Conservation (phyloP, 1,140 invertebrate genomes). For the Bicyclus anynana region DNA sequence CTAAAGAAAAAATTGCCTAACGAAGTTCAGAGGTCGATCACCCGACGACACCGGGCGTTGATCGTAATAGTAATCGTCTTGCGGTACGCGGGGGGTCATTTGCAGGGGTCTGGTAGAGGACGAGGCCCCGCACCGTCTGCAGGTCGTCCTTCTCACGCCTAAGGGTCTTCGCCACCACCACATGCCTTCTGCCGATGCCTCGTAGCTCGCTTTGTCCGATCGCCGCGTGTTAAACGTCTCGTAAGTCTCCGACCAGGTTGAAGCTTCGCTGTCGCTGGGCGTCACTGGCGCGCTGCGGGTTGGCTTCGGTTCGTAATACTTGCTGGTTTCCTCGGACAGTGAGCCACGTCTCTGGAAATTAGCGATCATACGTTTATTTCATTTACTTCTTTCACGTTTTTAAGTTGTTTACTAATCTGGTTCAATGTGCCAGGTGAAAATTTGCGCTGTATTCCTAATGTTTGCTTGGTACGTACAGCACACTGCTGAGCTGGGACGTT, state of each 20-base stretch:
- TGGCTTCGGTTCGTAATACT: conserved; percentile 46
- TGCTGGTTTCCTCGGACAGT: conserved; percentile 46
- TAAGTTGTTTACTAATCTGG: no score
- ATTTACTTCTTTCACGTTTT: no score
- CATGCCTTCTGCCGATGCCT: conserved; percentile 44
- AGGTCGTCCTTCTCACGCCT: conserved; percentile 45
- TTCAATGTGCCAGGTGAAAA: no score
- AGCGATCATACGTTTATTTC: not conserved
- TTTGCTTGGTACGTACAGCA: no score
- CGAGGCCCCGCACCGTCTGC: conserved; percentile 49
- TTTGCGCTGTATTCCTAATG: no score
- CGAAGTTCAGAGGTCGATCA: conserved; percentile 56
- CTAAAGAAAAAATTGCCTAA: conserved; percentile 61
- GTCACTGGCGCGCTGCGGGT: conserved; percentile 59
- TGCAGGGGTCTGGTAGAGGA: conserved; percentile 52
- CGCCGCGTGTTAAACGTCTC: conserved; percentile 18
- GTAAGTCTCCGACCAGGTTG: conserved; percentile 44
- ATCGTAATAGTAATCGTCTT: conserved; percentile 35
- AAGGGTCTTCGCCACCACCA: conserved; percentile 64
- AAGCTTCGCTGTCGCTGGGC: conserved; percentile 59
- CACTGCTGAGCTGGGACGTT: no score
- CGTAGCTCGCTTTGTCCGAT: conserved; percentile 43
- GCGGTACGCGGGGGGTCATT: conserved; percentile 47
- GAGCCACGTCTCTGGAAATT: conserved; percentile 61
- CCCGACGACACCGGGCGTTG: conserved; percentile 45